phyloP scores from a whole-genome alignment of 2,888 invertebrate species.

The Thera obeliscata region DNA sequence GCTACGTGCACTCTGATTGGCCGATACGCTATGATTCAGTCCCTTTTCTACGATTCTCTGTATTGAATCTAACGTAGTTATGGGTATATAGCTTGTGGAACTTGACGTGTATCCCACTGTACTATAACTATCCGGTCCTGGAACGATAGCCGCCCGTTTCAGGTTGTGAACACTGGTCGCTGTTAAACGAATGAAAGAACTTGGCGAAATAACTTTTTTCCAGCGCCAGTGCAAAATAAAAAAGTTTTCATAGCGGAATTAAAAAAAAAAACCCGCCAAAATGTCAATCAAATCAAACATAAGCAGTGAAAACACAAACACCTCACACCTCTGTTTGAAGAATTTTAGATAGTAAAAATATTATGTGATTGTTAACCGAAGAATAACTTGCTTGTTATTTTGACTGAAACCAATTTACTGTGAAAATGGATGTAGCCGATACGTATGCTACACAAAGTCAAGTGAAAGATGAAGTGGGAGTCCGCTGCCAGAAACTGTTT shows the following conservation, averaged over 20 bases:
- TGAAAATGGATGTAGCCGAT: conserved; percentile 90
- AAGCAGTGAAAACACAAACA: background rate
- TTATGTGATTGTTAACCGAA: conserved; percentile 2
- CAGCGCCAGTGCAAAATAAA: background rate
- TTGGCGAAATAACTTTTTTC: no score
- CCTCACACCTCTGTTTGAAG: background rate
- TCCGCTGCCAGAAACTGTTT: conserved; percentile 97
- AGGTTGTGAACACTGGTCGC: no score
- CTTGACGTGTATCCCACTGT: no score
- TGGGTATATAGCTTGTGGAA: no score
- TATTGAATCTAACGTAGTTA: no score
- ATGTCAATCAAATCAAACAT: conserved; percentile 10
- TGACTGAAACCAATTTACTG: background rate
- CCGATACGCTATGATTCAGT: no score
- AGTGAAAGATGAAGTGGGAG: conserved; percentile 95
- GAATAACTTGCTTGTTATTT: background rate
- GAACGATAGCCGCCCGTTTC: no score
- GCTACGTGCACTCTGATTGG: no score
- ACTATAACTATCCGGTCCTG: no score
- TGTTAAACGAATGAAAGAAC: no score
- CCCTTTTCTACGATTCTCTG: no score
- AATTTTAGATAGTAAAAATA: conserved; percentile 1
- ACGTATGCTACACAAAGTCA: conserved; percentile 89
- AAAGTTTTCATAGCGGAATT: background rate
- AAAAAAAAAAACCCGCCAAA: conserved; percentile 33